A percentile compares a stretch with the other conserved stretches of the same genome.
These are phyloP conservation scores for Erebia palarica DNA, from an alignment of 2,888 invertebrate species.

Conservation along the genomic window DNA sequence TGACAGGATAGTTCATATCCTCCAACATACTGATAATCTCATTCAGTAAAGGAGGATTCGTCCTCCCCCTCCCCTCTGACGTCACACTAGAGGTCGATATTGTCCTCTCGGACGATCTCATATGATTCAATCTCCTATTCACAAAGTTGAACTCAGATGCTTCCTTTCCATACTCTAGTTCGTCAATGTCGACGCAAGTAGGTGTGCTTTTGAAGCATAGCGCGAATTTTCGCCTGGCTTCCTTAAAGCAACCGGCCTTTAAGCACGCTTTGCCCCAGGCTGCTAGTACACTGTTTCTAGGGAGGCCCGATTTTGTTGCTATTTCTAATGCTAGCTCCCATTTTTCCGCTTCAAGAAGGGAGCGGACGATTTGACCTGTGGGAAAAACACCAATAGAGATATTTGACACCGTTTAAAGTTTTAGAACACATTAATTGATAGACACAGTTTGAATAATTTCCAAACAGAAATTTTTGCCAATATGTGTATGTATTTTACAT, in stretches of 20 bases:
- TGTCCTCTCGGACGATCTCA: slow-evolving; percentile 59
- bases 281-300: slow-evolving; percentile 90
- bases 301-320: slow-evolving; percentile 92
- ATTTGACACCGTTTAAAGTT: no score
- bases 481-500: no score
- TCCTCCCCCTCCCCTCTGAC: slow-evolving; percentile 77
- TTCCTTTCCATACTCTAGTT: slow-evolving; percentile 69
- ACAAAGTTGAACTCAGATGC: slow-evolving; percentile 63
- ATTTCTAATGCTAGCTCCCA: slow-evolving; percentile 92
- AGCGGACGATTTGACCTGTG: slow-evolving; percentile 85
- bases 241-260: slow-evolving; percentile 89
- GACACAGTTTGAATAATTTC: no score
- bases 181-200: slow-evolving; percentile 63
- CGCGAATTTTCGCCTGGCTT: slow-evolving; percentile 89
- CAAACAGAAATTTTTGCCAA: no score
- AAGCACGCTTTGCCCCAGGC: slow-evolving; percentile 94
- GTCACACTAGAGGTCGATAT: slow-evolving; percentile 63
- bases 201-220: slow-evolving; percentile 70
- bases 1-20: slow-evolving; percentile 80
- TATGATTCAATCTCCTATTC: slow-evolving; percentile 57
- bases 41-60: slow-evolving; percentile 85
- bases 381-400: slow-evolving; percentile 30
- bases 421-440: no score
- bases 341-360: slow-evolving; percentile 91
- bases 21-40: slow-evolving; percentile 88